Conservation (phyloP, 2,888 invertebrate species). For the Biston stratarius region DNA sequence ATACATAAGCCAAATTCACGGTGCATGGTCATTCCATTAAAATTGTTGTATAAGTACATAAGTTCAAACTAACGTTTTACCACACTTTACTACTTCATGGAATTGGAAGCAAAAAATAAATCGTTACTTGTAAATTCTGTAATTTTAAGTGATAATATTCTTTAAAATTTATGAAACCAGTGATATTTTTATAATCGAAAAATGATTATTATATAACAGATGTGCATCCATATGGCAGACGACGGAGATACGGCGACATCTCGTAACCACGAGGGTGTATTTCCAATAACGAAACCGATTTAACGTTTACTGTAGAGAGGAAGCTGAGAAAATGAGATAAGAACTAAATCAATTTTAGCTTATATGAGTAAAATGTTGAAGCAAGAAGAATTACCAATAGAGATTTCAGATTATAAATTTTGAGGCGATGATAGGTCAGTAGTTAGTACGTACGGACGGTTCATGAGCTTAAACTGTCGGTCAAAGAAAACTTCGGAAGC, state of each 20-base stretch:
- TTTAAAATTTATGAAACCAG: not conserved
- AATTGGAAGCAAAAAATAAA: too few species aligned
- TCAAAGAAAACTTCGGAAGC: too few species aligned
- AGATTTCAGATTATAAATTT: not conserved
- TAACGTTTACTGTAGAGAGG: conserved; percentile 6
- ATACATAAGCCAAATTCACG: too few species aligned
- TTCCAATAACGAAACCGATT: conserved; percentile 11
- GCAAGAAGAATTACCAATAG: not conserved
- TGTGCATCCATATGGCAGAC: conserved; percentile 7
- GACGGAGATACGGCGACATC: not conserved
- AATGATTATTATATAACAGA: not conserved
- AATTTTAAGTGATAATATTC: not conserved
- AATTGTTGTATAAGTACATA: too few species aligned
- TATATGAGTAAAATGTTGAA: not conserved
- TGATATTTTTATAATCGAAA: not conserved
- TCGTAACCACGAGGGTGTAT: conserved; percentile 10
- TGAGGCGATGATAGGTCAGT: too few species aligned
- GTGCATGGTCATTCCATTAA: too few species aligned
- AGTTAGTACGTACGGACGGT: too few species aligned
- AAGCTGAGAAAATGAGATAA: conserved; percentile 11
- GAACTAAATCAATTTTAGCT: not conserved
- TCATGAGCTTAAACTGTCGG: too few species aligned
- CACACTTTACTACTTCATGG: too few species aligned
- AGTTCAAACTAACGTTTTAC: too few species aligned
- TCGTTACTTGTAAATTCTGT: too few species aligned